These are phyloP conservation scores for Siderastrea siderea DNA, from an alignment of 92 coral and sea anemone genomes.

Conservation along the genomic window DNA sequence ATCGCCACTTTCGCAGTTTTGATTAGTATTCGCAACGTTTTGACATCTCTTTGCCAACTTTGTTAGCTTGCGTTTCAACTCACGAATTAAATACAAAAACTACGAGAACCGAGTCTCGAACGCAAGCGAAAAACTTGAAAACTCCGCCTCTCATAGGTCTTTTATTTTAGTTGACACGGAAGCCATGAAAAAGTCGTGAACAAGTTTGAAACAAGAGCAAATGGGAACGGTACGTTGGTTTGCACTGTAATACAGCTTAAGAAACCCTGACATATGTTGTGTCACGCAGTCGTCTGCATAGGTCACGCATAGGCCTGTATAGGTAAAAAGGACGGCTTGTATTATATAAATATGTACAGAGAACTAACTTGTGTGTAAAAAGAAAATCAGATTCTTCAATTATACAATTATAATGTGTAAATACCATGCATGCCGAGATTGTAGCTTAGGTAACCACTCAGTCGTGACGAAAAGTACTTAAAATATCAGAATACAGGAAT, in stretches of 20 bases:
- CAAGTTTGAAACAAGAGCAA: too few relatives aligned
- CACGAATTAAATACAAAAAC: too few relatives aligned
- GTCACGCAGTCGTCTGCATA: conserved; percentile 30
- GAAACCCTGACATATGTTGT: neutral
- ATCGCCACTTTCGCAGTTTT: too few relatives aligned
- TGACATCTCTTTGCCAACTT: too few relatives aligned
- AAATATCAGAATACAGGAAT: neutral
- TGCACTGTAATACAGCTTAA: neutral
- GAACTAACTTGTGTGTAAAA: conserved; percentile 32
- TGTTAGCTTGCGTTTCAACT: too few relatives aligned
- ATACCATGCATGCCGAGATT: conserved; percentile 1
- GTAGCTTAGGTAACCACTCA: neutral
- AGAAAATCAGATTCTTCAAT: conserved; percentile 13
- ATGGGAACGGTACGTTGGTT: too few relatives aligned
- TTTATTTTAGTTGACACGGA: too few relatives aligned
- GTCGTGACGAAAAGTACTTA: conserved; percentile 5
- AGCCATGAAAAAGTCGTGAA: too few relatives aligned
- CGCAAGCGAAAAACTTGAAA: too few relatives aligned
- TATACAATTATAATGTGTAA: conserved; percentile 40
- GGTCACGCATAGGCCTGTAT: neutral
- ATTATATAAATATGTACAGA: conserved; percentile 41
- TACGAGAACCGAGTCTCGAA: too few relatives aligned
- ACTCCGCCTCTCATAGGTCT: too few relatives aligned
- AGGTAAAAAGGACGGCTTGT: neutral
- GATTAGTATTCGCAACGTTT: too few relatives aligned